These are phyloP conservation scores for Lynx canadensis DNA, from an alignment of 2,113 vertebrate species.

Conservation along the genomic window DNA sequence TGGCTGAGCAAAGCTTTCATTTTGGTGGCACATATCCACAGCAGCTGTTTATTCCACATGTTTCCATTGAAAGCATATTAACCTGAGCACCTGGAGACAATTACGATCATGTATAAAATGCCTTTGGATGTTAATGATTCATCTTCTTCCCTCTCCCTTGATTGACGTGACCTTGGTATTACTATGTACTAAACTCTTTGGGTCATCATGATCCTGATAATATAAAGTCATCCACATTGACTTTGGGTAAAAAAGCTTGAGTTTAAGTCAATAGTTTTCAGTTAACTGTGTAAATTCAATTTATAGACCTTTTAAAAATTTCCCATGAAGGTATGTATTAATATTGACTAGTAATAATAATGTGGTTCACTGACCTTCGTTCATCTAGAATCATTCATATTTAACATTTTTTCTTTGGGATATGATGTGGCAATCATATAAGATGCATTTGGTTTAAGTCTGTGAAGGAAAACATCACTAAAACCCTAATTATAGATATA, in stretches of 20 bases:
- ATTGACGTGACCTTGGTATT: neutral
- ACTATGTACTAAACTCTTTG: neutral
- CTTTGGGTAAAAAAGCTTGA: neutral
- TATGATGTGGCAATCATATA: neutral
- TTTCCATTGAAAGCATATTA: slow-evolving; percentile 43
- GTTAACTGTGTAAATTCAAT: neutral
- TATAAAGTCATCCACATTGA: neutral
- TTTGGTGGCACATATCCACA: neutral
- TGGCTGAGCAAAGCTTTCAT: slow-evolving; percentile 27
- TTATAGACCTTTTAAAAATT: neutral
- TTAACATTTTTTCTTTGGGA: neutral
- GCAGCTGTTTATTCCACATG: slow-evolving; percentile 65
- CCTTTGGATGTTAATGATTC: neutral
- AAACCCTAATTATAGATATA: neutral
- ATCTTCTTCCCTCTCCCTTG: neutral
- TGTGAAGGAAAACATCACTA: neutral
- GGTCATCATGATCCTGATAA: neutral
- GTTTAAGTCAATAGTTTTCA: neutral
- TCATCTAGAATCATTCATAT: neutral
- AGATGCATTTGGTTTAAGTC: neutral
- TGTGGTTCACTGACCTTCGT: neutral
- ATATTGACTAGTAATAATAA: neutral
- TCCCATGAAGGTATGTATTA: neutral
- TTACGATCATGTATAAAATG: neutral
- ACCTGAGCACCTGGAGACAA: slow-evolving; percentile 18